A percentile compares a stretch with the other conserved stretches of the same genome.
phyloP scores from a whole-genome alignment of 2,113 vertebrate species.

The Paracanthobrama guichenoti region DNA sequence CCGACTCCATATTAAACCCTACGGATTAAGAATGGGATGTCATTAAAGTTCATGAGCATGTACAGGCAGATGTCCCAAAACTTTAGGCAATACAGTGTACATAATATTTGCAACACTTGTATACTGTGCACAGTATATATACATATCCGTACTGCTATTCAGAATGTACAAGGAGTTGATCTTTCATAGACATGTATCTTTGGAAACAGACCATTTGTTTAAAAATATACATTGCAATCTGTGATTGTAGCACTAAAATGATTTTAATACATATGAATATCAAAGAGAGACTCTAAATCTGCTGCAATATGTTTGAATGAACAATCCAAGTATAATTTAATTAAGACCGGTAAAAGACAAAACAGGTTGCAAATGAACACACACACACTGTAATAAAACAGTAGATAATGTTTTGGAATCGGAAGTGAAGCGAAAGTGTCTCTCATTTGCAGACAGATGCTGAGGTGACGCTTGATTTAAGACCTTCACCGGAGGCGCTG shows the following conservation, averaged over 20 bases:
- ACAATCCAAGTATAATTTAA: background rate
- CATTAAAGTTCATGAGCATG: no score
- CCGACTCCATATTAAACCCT: no score
- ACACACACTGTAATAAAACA: background rate
- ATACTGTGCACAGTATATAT: background rate
- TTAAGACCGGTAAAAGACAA: background rate
- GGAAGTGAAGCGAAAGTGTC: background rate
- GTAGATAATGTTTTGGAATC: background rate
- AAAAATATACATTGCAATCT: background rate
- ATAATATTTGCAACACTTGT: background rate
- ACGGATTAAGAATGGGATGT: no score
- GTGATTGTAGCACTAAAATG: background rate
- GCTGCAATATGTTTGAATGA: background rate
- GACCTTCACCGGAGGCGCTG: conserved; percentile 24
- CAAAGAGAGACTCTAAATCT: background rate
- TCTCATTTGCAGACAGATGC: conserved; percentile 27
- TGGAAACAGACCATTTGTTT: background rate
- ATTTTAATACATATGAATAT: background rate
- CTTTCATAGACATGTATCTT: background rate
- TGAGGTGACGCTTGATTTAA: conserved; percentile 32
- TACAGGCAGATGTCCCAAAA: no score
- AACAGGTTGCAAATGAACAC: conserved; percentile 1
- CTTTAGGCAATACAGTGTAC: no score
- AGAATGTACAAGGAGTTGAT: background rate
- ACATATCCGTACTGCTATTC: background rate